phyloP scores from a whole-genome alignment of 2,888 invertebrate genomes.

The Odontocerum albicorne region DNA sequence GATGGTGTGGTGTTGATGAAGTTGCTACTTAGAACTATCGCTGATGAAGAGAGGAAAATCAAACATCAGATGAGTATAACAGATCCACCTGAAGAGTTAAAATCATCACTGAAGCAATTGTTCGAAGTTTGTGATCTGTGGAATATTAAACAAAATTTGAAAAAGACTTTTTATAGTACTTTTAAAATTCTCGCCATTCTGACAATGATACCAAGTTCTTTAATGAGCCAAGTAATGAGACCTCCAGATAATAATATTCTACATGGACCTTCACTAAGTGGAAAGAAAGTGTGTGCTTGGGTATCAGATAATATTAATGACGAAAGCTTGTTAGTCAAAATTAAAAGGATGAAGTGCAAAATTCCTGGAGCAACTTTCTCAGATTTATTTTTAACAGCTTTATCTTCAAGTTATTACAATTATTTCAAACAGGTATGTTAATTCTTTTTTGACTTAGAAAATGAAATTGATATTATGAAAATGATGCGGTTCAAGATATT shows the following conservation, averaged over 20 bases:
- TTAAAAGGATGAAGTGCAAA: constrained; percentile 45
- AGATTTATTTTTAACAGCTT: constrained; percentile 51
- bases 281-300: constrained; percentile 51
- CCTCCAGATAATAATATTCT: constrained; percentile 48
- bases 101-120: constrained; percentile 2
- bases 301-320: constrained; percentile 41
- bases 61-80: constrained; percentile 1
- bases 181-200: constrained; percentile 10
- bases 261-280: constrained; percentile 49
- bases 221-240: constrained; percentile 40
- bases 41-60: constrained; percentile 42
- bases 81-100: neutral
- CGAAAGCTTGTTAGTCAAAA: constrained; percentile 45
- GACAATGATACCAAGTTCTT: constrained; percentile 37
- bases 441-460: too few species aligned
- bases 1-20: constrained; percentile 57
- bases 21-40: constrained; percentile 50
- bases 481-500: too few species aligned
- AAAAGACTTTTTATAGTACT: neutral
- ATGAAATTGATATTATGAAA: too few species aligned
- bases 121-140: neutral
- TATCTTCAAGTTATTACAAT: constrained; percentile 52
- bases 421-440: constrained; percentile 46
- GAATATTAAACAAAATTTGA: constrained; percentile 1
- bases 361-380: constrained; percentile 47